Conservation (phyloP, 2,888 invertebrate species). For the Drosophila anceps region DNA sequence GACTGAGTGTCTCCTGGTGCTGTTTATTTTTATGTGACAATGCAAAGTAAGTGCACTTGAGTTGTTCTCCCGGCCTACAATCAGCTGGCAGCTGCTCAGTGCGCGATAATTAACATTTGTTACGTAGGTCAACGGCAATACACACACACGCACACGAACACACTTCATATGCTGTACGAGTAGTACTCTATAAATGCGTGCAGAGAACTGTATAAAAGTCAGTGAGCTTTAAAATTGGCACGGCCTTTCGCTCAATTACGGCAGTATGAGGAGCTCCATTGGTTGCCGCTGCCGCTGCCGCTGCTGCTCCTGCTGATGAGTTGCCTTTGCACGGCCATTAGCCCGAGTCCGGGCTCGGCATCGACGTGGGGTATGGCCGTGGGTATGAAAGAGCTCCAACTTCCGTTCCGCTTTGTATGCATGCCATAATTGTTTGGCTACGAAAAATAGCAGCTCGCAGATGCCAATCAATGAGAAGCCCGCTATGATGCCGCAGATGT, state of each 20-base stretch:
- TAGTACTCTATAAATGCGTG: slow-evolving; percentile 37
- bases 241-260: slow-evolving; percentile 70
- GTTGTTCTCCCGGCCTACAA: slow-evolving; percentile 59
- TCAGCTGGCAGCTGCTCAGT: slow-evolving; percentile 59
- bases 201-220: slow-evolving; percentile 68
- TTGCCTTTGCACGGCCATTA: slow-evolving; percentile 64
- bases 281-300: slow-evolving; percentile 38
- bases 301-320: slow-evolving; percentile 17
- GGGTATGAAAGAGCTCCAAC: slow-evolving; percentile 51
- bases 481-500: slow-evolving; percentile 88
- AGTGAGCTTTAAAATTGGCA: slow-evolving; percentile 79
- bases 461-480: slow-evolving; percentile 88
- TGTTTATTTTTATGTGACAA: slow-evolving; percentile 76
- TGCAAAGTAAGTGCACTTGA: slow-evolving; percentile 78
- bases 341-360: slow-evolving; percentile 25
- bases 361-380: slow-evolving; percentile 23
- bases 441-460: slow-evolving; percentile 88
- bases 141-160: slow-evolving; percentile 14
- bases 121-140: slow-evolving; percentile 57
- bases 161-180: slow-evolving; percentile 8
- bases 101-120: slow-evolving; percentile 66
- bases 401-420: slow-evolving; percentile 67
- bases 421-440: slow-evolving; percentile 85
- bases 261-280: slow-evolving; percentile 75
- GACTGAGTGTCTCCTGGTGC: slow-evolving; percentile 31